phyloP scores from a whole-genome alignment of 2,888 invertebrate genomes.

The Agrochola lota region DNA sequence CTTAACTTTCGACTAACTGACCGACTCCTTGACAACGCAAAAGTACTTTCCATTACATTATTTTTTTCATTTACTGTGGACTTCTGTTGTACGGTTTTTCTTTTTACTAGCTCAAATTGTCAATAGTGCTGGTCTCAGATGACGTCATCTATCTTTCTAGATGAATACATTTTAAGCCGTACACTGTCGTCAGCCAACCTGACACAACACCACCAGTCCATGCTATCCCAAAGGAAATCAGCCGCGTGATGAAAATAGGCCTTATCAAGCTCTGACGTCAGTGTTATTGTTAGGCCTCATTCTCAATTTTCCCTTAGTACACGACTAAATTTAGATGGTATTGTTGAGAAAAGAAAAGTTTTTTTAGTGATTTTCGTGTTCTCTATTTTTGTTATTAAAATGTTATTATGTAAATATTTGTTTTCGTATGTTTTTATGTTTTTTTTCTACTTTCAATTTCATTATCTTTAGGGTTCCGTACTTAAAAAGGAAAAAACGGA shows the following conservation, averaged over 20 bases:
- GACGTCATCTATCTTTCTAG: neutral
- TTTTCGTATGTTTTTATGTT: neutral
- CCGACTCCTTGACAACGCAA: neutral
- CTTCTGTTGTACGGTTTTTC: neutral
- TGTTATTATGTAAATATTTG: neutral
- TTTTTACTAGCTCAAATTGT: neutral
- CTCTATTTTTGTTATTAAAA: neutral
- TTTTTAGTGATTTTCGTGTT: neutral
- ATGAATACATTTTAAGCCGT: neutral
- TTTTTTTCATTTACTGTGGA: too few species aligned
- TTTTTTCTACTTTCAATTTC: neutral
- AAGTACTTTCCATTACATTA: neutral
- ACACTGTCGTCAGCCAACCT: neutral
- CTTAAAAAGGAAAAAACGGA: too few species aligned
- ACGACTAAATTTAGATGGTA: neutral
- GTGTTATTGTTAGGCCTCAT: neutral
- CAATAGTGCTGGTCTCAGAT: neutral
- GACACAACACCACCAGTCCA: neutral
- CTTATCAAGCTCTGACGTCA: constrained; percentile 11
- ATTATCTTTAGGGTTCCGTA: neutral
- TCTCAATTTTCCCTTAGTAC: neutral
- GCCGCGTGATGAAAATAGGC: constrained; percentile 16
- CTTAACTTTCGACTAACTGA: too few species aligned
- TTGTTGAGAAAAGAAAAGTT: constrained; percentile 19
- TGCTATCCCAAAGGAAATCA: constrained; percentile 51